Percentiles rank a stretch among this genome's conserved stretches.
phyloP scores from a whole-genome alignment of 2,113 vertebrate genomes.

The Uropsilus gracilis region DNA sequence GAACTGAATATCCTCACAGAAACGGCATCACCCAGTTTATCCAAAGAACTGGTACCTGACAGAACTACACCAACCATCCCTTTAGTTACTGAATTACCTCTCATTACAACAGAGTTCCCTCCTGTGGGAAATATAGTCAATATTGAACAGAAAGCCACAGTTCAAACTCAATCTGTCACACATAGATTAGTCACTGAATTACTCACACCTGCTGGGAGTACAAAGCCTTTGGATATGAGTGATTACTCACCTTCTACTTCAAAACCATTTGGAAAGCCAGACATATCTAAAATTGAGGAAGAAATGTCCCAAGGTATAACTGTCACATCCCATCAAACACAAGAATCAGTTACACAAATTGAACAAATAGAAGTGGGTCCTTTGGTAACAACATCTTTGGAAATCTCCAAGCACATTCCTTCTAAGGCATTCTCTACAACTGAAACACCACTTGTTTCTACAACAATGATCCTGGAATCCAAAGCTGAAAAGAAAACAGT shows the following conservation, averaged over 20 bases:
- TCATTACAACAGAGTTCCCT: slow-evolving; percentile 64
- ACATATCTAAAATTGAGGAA: slow-evolving; percentile 81
- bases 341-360: slow-evolving; percentile 79
- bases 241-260: slow-evolving; percentile 73
- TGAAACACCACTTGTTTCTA: slow-evolving; percentile 75
- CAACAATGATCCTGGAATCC: slow-evolving; percentile 78
- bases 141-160: slow-evolving; percentile 74
- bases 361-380: slow-evolving; percentile 88
- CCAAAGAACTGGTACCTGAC: slow-evolving; percentile 67
- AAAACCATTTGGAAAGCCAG: slow-evolving; percentile 78
- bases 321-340: slow-evolving; percentile 49
- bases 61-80: slow-evolving; percentile 70
- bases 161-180: slow-evolving; percentile 81
- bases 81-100: slow-evolving; percentile 70
- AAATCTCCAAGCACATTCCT: slow-evolving; percentile 70
- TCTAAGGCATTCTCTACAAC: slow-evolving; percentile 70
- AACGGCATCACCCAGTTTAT: slow-evolving; percentile 75
- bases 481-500: slow-evolving; percentile 81
- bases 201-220: slow-evolving; percentile 61
- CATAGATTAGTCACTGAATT: slow-evolving; percentile 73
- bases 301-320: slow-evolving; percentile 75
- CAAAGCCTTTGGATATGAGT: slow-evolving; percentile 71
- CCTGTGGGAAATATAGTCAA: slow-evolving; percentile 72
- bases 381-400: slow-evolving; percentile 81
- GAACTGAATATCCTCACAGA: slow-evolving; percentile 82